Base-by-base conservation (phyloP, 2,888 invertebrate species). In the Drosophila ustulata region DNA sequence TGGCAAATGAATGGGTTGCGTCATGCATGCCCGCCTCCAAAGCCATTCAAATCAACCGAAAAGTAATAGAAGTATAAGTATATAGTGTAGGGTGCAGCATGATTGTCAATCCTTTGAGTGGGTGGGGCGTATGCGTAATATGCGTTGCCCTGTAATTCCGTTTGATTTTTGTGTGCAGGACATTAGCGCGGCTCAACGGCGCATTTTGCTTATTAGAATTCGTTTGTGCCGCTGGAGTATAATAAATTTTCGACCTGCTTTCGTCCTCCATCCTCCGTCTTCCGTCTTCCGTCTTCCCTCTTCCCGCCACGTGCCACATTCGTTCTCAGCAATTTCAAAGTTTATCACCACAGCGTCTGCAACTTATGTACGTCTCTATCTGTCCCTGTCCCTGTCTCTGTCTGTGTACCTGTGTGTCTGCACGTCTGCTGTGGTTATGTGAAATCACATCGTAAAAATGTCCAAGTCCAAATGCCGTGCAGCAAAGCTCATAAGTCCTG, bases 391-490 rank as follows among this genome's bases (percentile, higher is more conserved):
- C 25, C 3, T 30, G 7, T 26, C 23, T 41, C 7, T 4, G 47
- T 37, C 11, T 25, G 34, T 34, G 30, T 13, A 30, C 7, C 4
- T 28, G 23, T 37, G 52, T 71, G 85, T 88, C 80, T 84, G 78
- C 85, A 80, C 73, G 88, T 89, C 86, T 88, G 86, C 78, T 85
- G 89, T 82, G 88, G 85, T 85, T 89, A 88, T 86, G 89, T 78
- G 88, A 90, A 91, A 88, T 90, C 89, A 89, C 82, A 87, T 90
- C 91, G 91, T 90, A 91, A 90, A 90, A 91, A 89, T 89, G 88
- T 90, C 88, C 87, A 87, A 89, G 89, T 89, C 88, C 84, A 87
- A 90, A 90, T 88, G 83, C 81, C 78, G 75, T 57, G 82, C 77
- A 88, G 30, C 37, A 37, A 90, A 91, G 90, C 90, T 87, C 89